Conservation (phyloP, 2,797 vertebrate genomes). For the Chelidonichthys spinosus region DNA sequence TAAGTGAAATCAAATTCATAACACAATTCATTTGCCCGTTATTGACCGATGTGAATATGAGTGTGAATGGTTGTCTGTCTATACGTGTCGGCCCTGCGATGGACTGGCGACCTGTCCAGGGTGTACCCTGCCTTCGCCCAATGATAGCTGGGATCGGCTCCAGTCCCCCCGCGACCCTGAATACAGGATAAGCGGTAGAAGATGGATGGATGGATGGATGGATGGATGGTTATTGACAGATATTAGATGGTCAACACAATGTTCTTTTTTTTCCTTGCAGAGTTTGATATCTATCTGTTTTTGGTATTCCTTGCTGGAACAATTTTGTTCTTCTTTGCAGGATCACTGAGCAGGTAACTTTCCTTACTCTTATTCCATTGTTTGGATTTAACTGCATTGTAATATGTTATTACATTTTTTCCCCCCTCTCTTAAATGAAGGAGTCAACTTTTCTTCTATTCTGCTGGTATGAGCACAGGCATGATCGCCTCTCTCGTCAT, state of each 20-base stretch:
- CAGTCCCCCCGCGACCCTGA: too few species aligned
- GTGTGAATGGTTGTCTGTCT: too few species aligned
- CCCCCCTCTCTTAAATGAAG: slow-evolving; percentile 69
- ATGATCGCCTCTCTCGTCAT: slow-evolving; percentile 92
- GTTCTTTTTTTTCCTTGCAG: slow-evolving; percentile 74
- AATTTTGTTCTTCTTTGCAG: slow-evolving; percentile 89
- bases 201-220: too few species aligned
- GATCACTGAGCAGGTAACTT: slow-evolving; percentile 91
- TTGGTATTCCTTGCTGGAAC: slow-evolving; percentile 90
- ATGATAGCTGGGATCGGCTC: too few species aligned
- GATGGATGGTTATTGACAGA: not conserved
- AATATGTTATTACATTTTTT: not conserved
- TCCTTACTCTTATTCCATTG: not conserved
- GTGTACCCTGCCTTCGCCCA: too few species aligned
- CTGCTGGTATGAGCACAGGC: slow-evolving; percentile 92
- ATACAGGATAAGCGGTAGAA: too few species aligned
- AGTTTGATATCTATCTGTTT: slow-evolving; percentile 92
- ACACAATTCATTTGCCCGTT: not conserved
- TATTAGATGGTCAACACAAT: not conserved
- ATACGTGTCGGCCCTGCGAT: too few species aligned
- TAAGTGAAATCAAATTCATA: slow-evolving; percentile 72
- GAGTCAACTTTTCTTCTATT: slow-evolving; percentile 95
- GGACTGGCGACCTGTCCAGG: too few species aligned
- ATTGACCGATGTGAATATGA: not conserved
- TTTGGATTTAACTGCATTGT: not conserved